Evolutionary conservation across 2,113 vertebrate species (phyloP), one percentile per base, ranked within the genome.

Genomic region (Hydrolagus affinis): DNA sequence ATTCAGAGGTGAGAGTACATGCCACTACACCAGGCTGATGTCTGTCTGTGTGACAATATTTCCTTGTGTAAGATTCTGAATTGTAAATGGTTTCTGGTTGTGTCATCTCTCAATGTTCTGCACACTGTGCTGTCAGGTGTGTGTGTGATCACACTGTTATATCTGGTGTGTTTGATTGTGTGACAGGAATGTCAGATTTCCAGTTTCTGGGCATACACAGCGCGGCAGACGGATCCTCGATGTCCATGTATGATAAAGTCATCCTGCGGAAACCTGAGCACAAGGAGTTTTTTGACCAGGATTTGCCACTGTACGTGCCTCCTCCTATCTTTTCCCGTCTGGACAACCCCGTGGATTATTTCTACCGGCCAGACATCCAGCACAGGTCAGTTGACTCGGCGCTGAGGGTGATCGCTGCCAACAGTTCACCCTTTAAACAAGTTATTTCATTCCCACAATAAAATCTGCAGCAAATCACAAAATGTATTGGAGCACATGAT

Each of bases 251-350:
- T 0, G 91, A 98, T 90, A 95, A 95, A 87, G 91, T 99, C 25
- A 90, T 98, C 68, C 92, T 99, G 87, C 91, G 91, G 57, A 95
- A 95, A 86, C 93, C 95, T 0, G 95, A 99, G 89, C 97, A 94
- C 87, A 95, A 96, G 62, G 93, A 93, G 0, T 99, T 96, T 89
- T 99, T 98, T 87, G 93, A 97, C 15, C 91, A 89, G 70, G 92
- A 95, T 0, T 87, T 97, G 85, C 95, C 96, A 0, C 93, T 96
- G 30, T 96, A 97, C 86, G 94, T 99, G 7, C 97, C 97, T 0
- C 97, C 97, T 0, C 95, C 97, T 1, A 96, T 97, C 87, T 99
- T 99, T 91, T 99, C 98, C 9, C 96, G 98, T 0, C 93, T 98
- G 69, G 97, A 99, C 89, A 95, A 88, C 15, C 93, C 96, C 0